Evolutionary conservation across 2,113 vertebrate species (phyloP).

Genomic region (Perognathus longimembris): DNA sequence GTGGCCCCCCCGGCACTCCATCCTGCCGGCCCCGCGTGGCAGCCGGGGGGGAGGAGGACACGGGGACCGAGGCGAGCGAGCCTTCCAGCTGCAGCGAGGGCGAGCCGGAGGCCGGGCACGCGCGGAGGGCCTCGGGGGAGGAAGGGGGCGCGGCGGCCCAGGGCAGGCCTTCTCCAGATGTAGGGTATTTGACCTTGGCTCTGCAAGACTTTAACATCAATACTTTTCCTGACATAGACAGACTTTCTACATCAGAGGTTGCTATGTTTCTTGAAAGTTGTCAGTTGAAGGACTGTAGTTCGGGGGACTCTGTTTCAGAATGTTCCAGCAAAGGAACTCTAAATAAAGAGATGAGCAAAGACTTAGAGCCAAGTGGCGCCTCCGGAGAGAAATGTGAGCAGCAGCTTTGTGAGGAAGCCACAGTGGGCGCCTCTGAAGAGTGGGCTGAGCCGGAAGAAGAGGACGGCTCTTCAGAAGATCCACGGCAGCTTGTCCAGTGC

Average conservation of each 20-base stretch:
- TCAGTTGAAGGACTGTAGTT: constrained; percentile 63
- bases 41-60: background rate
- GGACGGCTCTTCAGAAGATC: background rate
- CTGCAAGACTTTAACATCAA: constrained; percentile 58
- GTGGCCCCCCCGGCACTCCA: background rate
- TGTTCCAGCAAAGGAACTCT: constrained; percentile 51
- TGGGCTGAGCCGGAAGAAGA: constrained; percentile 75
- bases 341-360: background rate
- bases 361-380: background rate
- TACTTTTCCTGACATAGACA: constrained; percentile 23
- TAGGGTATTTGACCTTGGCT: constrained; percentile 47
- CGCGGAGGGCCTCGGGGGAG: background rate
- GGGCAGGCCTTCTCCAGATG: constrained; percentile 5
- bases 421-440: constrained; percentile 23
- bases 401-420: constrained; percentile 32
- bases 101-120: constrained; percentile 37
- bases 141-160: rapidly evolving
- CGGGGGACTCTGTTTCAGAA: constrained; percentile 67
- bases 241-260: constrained; percentile 40
- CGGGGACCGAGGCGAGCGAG: constrained; percentile 36
- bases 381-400: background rate
- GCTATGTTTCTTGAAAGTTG: constrained; percentile 65
- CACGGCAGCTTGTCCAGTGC: background rate
- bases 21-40: constrained; percentile 31
- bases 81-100: constrained; percentile 61